A percentile compares a stretch with the other conserved stretches of the same genome.
These are phyloP conservation scores for Glyptemys insculpta DNA, from an alignment of 2,797 vertebrate genomes.

Conservation along the genomic window DNA sequence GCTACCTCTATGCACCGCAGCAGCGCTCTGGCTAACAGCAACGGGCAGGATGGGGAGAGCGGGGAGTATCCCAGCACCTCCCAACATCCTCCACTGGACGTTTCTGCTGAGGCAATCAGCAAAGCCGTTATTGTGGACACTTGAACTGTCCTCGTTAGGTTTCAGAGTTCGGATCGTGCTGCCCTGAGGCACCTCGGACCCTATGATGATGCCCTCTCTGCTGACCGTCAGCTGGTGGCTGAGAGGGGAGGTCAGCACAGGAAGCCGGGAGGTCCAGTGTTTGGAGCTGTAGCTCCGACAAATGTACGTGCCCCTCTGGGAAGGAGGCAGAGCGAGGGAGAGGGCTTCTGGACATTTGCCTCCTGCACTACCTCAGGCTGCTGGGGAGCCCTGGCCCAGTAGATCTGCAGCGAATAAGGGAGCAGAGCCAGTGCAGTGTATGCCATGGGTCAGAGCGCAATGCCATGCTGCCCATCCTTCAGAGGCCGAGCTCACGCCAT, in stretches of 20 bases:
- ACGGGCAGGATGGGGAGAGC: not conserved
- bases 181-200: too few relatives aligned
- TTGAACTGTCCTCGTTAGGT: rapidly evolving
- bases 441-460: not conserved
- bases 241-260: not conserved
- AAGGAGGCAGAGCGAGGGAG: not conserved
- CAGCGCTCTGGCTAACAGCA: not conserved
- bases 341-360: not conserved
- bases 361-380: not conserved
- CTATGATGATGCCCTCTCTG: too few relatives aligned
- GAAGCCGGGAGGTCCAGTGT: not conserved
- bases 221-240: not conserved
- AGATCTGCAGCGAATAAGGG: not conserved
- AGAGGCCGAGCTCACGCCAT: not conserved
- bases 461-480: rapidly evolving
- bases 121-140: rapidly evolving
- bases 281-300: not conserved
- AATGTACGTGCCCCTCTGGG: not conserved
- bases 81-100: not conserved
- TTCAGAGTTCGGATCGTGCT: too few relatives aligned
- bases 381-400: not conserved
- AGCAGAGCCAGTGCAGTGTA: not conserved
- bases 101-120: not conserved
- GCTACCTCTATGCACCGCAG: not conserved
- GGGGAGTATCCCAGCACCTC: not conserved